Conservation (phyloP, 2,888 invertebrate genomes). For the Stenoptilia bipunctidactyla region DNA sequence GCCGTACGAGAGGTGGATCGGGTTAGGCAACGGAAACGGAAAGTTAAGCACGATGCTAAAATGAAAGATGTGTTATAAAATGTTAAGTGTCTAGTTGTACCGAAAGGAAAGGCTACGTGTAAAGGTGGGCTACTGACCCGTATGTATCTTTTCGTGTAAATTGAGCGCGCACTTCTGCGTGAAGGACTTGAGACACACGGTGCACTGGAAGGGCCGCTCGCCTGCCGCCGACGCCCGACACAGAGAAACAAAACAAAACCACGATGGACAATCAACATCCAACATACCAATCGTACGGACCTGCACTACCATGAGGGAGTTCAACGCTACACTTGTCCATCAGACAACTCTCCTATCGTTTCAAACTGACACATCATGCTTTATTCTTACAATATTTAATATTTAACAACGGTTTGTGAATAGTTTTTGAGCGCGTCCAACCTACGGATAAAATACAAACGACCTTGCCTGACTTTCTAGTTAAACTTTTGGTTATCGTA, state of each 20-base stretch:
- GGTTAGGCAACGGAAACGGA: slow-evolving; percentile 64
- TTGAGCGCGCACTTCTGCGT: slow-evolving; percentile 75
- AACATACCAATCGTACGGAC: slow-evolving; percentile 21
- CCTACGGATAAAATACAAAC: slow-evolving; percentile 27
- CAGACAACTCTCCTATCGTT: slow-evolving; percentile 41
- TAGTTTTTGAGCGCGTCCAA: slow-evolving; percentile 69
- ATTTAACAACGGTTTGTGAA: slow-evolving; percentile 51
- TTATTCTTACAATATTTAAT: slow-evolving; percentile 31
- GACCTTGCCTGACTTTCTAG: slow-evolving; percentile 2
- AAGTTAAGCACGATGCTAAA: slow-evolving; percentile 64
- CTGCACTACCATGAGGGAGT: slow-evolving; percentile 59
- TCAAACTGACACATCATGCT: slow-evolving; percentile 71
- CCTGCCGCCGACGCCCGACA: slow-evolving; percentile 61
- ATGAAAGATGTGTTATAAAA: slow-evolving; percentile 43
- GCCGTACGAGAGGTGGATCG: slow-evolving; percentile 49
- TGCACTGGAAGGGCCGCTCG: slow-evolving; percentile 74
- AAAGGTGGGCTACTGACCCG: slow-evolving; percentile 72
- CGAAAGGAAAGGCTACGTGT: slow-evolving; percentile 45
- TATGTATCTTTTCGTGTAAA: slow-evolving; percentile 74
- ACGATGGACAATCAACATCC: slow-evolving; percentile 60
- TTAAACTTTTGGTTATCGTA: slow-evolving; percentile 16
- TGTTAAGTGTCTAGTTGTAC: slow-evolving; percentile 47
- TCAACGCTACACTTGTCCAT: slow-evolving; percentile 59
- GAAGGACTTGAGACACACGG: slow-evolving; percentile 74
- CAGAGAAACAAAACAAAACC: slow-evolving; percentile 71